Percentiles rank a stretch among this genome's conserved stretches.
phyloP scores from a whole-genome alignment of 2,888 invertebrate genomes.

The Cosmopolites sordidus region DNA sequence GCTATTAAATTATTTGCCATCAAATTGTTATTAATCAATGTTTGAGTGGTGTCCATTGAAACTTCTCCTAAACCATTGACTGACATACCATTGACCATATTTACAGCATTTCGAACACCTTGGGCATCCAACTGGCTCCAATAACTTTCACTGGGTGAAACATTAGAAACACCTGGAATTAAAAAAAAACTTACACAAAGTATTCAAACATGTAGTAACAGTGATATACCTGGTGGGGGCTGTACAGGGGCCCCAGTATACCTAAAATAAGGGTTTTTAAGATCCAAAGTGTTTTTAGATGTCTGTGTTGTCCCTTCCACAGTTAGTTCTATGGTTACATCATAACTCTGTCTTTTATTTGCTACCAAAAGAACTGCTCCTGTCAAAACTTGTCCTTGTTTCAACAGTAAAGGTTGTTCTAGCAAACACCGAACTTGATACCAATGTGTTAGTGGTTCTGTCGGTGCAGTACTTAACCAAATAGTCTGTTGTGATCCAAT shows the following conservation, averaged over 20 bases:
- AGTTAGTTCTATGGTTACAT: constrained; percentile 92
- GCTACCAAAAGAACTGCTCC: constrained; percentile 86
- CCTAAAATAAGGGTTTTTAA: constrained; percentile 98
- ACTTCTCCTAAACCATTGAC: constrained; percentile 71
- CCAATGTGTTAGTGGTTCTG: constrained; percentile 98
- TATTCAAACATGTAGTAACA: no score
- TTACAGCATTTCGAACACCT: constrained; percentile 61
- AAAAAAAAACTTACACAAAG: background rate
- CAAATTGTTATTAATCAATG: constrained; percentile 52
- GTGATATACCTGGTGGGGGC: constrained; percentile 70
- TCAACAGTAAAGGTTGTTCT: constrained; percentile 89
- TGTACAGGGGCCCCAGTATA: constrained; percentile 91
- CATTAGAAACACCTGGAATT: constrained; percentile 64
- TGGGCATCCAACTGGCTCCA: constrained; percentile 83
- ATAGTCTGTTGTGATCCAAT: constrained; percentile 84
- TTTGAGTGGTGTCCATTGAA: constrained; percentile 63
- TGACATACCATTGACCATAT: constrained; percentile 71
- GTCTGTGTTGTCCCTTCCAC: constrained; percentile 84
- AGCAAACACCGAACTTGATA: constrained; percentile 96
- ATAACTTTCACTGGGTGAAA: constrained; percentile 90
- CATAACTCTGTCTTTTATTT: constrained; percentile 97
- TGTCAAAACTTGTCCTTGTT: constrained; percentile 86
- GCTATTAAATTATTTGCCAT: constrained; percentile 50
- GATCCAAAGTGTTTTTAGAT: constrained; percentile 87
- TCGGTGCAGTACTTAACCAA: constrained; percentile 97